These are phyloP conservation scores for Tachystola acroxantha DNA, from an alignment of 2,888 invertebrate genomes.

Conservation along the genomic window DNA sequence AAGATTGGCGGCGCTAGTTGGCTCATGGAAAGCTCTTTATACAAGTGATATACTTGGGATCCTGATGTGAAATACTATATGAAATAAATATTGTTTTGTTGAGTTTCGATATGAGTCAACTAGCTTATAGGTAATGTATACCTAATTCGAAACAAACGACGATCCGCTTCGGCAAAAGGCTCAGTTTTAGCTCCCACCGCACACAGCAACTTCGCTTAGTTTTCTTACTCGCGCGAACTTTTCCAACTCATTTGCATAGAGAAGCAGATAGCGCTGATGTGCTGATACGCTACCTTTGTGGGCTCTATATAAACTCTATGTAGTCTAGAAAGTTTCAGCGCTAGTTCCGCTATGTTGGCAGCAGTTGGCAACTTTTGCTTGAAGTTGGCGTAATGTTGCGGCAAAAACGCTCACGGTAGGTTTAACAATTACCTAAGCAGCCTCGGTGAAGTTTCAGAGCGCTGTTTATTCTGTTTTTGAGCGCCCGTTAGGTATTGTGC, in stretches of 20 bases:
- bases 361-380: constrained; percentile 62
- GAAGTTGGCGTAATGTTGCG: constrained; percentile 67
- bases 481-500: background rate
- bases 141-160: too few species aligned
- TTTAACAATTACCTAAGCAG: constrained; percentile 77
- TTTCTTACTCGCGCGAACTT: constrained; percentile 71
- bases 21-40: too few species aligned
- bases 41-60: too few species aligned
- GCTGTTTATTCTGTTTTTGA: constrained; percentile 49
- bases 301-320: constrained; percentile 59
- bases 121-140: too few species aligned
- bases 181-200: constrained; percentile 32
- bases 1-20: too few species aligned
- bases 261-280: constrained; percentile 75
- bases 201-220: constrained; percentile 36
- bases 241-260: constrained; percentile 77
- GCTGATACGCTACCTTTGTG: constrained; percentile 64
- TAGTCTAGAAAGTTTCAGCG: constrained; percentile 62
- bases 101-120: too few species aligned
- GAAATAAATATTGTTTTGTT: too few species aligned
- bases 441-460: constrained; percentile 48
- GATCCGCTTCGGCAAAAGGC: constrained; percentile 15
- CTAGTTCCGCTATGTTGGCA: constrained; percentile 50
- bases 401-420: constrained; percentile 72
- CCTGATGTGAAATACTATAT: too few species aligned